These are phyloP conservation scores for Cavia aperea DNA, from an alignment of 2,113 vertebrate genomes.

Conservation along the genomic window DNA sequence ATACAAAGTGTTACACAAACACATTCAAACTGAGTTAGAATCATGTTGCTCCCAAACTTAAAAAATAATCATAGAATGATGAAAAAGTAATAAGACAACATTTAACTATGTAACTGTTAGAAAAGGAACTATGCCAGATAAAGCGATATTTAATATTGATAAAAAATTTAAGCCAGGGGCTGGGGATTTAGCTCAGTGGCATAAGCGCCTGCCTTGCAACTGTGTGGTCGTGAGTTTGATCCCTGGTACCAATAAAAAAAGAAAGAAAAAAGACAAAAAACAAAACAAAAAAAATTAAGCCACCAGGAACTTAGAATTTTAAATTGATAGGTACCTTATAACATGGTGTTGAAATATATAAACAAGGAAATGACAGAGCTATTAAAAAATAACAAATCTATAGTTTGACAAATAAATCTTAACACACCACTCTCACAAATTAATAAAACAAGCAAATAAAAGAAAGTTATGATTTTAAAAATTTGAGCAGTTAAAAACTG, in stretches of 20 bases:
- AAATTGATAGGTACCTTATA: slow-evolving; percentile 20
- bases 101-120: background rate
- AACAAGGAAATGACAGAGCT: background rate
- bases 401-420: background rate
- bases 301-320: background rate
- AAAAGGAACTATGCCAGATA: background rate
- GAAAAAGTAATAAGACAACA: background rate
- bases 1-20: background rate
- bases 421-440: background rate
- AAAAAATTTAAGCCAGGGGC: background rate
- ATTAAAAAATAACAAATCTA: background rate
- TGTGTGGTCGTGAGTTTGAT: too few relatives aligned
- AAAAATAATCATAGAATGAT: background rate
- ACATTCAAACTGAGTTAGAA: slow-evolving; percentile 10
- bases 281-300: background rate
- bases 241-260: too few relatives aligned
- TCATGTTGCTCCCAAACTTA: background rate
- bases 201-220: too few relatives aligned
- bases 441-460: slow-evolving; percentile 16
- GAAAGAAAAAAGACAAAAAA: too few relatives aligned
- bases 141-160: background rate
- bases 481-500: background rate
- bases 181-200: too few relatives aligned
- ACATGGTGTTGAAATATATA: slow-evolving; percentile 22
- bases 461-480: background rate